These are phyloP conservation scores for Neofelis nebulosa DNA, from an alignment of 2,113 vertebrate genomes.

Conservation along the genomic window DNA sequence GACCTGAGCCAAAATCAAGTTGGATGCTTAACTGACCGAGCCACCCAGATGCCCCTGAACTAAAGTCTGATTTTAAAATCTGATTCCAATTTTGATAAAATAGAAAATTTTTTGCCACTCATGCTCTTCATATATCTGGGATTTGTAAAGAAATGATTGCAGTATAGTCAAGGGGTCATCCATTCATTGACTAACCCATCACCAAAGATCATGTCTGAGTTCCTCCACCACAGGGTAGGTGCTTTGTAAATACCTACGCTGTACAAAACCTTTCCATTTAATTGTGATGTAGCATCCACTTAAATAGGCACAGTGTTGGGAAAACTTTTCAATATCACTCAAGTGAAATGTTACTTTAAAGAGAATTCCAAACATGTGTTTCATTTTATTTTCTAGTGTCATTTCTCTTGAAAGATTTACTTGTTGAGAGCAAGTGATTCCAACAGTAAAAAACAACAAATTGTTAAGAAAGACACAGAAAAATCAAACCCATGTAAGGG, in stretches of 20 bases:
- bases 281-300: neutral
- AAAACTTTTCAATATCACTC: neutral
- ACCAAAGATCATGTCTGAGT: neutral
- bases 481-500: neutral
- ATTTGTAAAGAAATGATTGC: neutral
- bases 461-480: neutral
- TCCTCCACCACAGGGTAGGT: neutral
- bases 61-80: neutral
- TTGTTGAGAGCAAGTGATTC: neutral
- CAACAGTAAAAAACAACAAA: neutral
- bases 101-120: neutral
- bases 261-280: neutral
- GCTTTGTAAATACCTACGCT: neutral
- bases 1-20: too few species aligned
- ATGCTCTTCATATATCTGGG: neutral
- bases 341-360: slow-evolving; percentile 1
- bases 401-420: slow-evolving; percentile 26
- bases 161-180: neutral
- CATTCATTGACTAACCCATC: neutral
- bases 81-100: neutral
- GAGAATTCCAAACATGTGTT: neutral
- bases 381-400: neutral
- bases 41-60: neutral
- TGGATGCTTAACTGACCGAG: too few species aligned
- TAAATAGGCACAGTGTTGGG: neutral